These are phyloP conservation scores for Amia ocellicauda DNA, from an alignment of 2,113 vertebrate genomes.

Conservation along the genomic window DNA sequence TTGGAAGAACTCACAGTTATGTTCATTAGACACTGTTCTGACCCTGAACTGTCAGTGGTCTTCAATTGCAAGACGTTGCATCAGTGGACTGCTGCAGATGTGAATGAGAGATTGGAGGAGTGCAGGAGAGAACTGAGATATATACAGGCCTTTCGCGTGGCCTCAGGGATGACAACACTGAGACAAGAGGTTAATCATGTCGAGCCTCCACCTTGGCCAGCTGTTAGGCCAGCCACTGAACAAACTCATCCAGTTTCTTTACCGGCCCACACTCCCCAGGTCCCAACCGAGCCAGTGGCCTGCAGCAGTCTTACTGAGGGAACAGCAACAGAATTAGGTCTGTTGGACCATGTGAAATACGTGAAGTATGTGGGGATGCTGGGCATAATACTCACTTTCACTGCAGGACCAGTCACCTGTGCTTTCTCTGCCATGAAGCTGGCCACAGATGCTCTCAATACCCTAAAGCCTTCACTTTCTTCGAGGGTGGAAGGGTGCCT, in stretches of 20 bases:
- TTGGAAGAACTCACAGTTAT: background rate
- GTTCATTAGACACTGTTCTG: conserved; percentile 9
- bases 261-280: background rate
- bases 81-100: conserved; percentile 18
- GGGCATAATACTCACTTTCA: no score
- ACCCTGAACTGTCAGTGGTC: conserved; percentile 13
- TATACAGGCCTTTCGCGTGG: background rate
- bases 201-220: no score
- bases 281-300: background rate
- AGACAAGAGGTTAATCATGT: background rate
- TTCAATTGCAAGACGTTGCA: conserved; percentile 23
- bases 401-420: conserved; percentile 1
- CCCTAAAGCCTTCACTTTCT: conserved; percentile 4
- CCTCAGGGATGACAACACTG: background rate
- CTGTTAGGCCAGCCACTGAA: background rate
- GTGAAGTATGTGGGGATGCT: no score
- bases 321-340: no score
- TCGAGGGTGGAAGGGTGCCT: no score
- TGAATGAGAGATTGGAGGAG: conserved; percentile 22
- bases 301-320: no score
- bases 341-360: no score
- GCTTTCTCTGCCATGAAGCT: conserved; percentile 14
- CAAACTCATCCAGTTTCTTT: background rate
- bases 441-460: conserved; percentile 12
- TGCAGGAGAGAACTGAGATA: background rate